A percentile compares a stretch with the other conserved stretches of the same genome.
phyloP scores from a whole-genome alignment of 2,797 vertebrate species.

The Anableps anableps region DNA sequence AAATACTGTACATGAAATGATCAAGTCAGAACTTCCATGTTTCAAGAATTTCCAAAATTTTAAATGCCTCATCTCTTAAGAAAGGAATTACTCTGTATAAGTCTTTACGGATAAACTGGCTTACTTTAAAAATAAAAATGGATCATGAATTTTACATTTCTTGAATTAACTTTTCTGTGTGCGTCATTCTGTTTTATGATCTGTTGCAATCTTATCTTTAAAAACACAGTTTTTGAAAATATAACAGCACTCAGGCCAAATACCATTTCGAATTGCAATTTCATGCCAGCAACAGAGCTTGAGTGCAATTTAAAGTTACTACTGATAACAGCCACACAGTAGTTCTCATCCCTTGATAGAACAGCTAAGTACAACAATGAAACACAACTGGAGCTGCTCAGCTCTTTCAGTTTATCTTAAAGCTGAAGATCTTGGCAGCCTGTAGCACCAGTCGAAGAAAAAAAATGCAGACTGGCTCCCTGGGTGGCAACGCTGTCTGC shows the following conservation, averaged over 20 bases:
- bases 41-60: background rate
- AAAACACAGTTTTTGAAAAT: background rate
- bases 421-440: conserved; percentile 20
- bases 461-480: conserved; percentile 36
- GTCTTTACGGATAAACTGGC: background rate
- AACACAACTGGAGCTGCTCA: conserved; percentile 12
- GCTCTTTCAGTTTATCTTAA: conserved; percentile 43
- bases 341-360: background rate
- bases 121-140: background rate
- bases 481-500: conserved; percentile 54
- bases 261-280: background rate
- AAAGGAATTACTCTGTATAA: background rate
- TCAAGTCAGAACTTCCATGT: background rate
- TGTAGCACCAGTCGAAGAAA: conserved; percentile 17
- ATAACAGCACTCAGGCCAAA: background rate
- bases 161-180: background rate
- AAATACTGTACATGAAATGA: too few relatives aligned
- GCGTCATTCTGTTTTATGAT: background rate
- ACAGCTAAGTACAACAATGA: background rate
- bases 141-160: background rate
- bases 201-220: background rate
- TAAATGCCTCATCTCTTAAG: background rate
- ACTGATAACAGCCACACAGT: background rate
- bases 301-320: background rate
- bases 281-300: background rate